phyloP scores from a whole-genome alignment of 1,140 invertebrate genomes.

The Solenopsis invicta region DNA sequence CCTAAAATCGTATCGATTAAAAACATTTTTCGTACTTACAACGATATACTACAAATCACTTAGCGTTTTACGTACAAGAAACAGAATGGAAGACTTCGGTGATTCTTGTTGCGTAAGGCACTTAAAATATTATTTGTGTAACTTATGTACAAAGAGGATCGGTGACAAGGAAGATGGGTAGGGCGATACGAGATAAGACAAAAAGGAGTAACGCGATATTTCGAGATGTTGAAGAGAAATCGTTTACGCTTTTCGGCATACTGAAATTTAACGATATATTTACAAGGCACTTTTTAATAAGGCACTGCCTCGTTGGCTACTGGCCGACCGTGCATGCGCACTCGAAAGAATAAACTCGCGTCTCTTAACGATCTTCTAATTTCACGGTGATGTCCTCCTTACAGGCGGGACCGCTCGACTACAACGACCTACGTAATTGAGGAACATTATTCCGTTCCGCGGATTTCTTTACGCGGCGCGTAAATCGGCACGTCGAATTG shows the following conservation, averaged over 20 bases:
- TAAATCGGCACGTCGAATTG: slow-evolving; percentile 36
- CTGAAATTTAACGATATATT: slow-evolving; percentile 64
- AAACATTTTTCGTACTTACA: slow-evolving; percentile 66
- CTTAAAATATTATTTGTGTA: slow-evolving; percentile 82
- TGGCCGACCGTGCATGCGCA: slow-evolving; percentile 78
- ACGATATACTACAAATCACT: slow-evolving; percentile 67
- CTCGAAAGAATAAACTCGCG: slow-evolving; percentile 40
- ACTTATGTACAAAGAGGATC: slow-evolving; percentile 77
- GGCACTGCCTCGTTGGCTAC: slow-evolving; percentile 83
- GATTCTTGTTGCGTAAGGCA: slow-evolving; percentile 87
- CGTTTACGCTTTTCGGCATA: not conserved
- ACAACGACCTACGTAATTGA: slow-evolving; percentile 60
- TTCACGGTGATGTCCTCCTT: slow-evolving; percentile 7
- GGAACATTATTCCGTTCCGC: slow-evolving; percentile 70
- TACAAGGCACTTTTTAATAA: slow-evolving; percentile 85
- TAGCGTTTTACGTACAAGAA: slow-evolving; percentile 80
- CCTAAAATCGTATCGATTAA: slow-evolving; percentile 70
- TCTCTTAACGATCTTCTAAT: slow-evolving; percentile 39
- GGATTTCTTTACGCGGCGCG: slow-evolving; percentile 14
- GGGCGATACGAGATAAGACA: not conserved
- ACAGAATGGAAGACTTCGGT: slow-evolving; percentile 86
- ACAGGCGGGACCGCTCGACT: slow-evolving; percentile 20
- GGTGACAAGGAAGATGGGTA: not conserved
- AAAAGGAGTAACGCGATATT: slow-evolving; percentile 30
- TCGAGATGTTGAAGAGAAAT: not conserved